A percentile compares a stretch with the other conserved stretches of the same genome.
Evolutionary conservation across 2,797 vertebrate genomes (phyloP).

Genomic region (Ctenochaetus hawaiiensis): DNA sequence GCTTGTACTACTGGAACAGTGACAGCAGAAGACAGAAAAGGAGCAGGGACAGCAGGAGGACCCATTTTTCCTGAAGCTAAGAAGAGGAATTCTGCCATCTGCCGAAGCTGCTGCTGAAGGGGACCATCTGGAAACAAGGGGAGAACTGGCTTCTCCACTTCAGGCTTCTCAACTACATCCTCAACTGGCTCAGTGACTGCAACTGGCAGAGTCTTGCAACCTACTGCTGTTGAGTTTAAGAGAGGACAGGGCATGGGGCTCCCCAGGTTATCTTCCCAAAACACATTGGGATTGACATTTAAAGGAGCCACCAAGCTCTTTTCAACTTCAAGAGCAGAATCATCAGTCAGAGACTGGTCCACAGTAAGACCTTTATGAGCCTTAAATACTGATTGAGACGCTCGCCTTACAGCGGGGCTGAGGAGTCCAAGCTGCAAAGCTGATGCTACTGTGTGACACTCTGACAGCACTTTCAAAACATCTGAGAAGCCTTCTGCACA

Average conservation of each 20-base stretch:
- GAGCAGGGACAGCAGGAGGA: constrained; percentile 16
- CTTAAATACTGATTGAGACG: constrained; percentile 36
- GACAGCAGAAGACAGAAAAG: constrained; percentile 9
- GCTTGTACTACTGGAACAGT: not conserved
- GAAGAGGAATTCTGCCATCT: constrained; percentile 86
- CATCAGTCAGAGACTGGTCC: constrained; percentile 35
- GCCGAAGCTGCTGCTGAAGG: constrained; percentile 84
- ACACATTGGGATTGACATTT: not conserved
- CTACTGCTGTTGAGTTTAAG: constrained; percentile 82
- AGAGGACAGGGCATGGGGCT: constrained; percentile 80
- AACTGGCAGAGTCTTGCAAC: constrained; percentile 30
- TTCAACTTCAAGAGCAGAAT: constrained; percentile 52
- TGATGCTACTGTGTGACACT: constrained; percentile 55
- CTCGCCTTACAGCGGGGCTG: constrained; percentile 59
- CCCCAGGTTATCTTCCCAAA: constrained; percentile 73
- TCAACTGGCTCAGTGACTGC: constrained; percentile 1
- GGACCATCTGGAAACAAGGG: constrained; percentile 69
- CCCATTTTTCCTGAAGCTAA: constrained; percentile 78
- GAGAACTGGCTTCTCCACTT: constrained; percentile 30
- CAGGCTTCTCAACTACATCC: constrained; percentile 10
- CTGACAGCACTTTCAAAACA: constrained; percentile 60
- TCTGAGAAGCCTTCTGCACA: constrained; percentile 38
- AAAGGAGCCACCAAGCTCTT: constrained; percentile 41
- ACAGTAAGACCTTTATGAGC: constrained; percentile 1
- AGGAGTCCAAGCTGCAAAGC: constrained; percentile 59